Conservation (phyloP, 2,797 vertebrate genomes). For the Chelon labrosus region DNA sequence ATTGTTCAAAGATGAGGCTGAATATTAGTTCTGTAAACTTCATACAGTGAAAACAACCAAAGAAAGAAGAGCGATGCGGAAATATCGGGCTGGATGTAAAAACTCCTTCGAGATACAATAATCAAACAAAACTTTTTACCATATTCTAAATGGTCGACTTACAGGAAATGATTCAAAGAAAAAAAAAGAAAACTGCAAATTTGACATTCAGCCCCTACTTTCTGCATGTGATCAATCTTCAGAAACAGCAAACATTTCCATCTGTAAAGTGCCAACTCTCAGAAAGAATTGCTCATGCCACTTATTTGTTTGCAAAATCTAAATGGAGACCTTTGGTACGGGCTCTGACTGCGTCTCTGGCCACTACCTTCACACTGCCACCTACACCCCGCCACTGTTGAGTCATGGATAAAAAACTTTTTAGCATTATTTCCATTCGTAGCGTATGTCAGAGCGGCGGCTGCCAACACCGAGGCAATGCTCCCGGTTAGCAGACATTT, state of each 20-base stretch:
- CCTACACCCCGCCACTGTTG: conserved; percentile 50
- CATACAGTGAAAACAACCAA: background rate
- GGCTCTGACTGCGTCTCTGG: conserved; percentile 16
- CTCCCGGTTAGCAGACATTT: conserved; percentile 79
- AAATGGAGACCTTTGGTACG: conserved; percentile 21
- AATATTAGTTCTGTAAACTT: background rate
- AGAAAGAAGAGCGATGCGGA: background rate
- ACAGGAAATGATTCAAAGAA: too few relatives aligned
- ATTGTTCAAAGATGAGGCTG: conserved; percentile 6
- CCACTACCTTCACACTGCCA: conserved; percentile 30
- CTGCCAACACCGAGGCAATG: conserved; percentile 65
- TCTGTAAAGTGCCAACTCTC: background rate
- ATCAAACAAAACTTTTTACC: background rate
- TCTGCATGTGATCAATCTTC: background rate
- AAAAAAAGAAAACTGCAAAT: background rate
- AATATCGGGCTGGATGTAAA: background rate
- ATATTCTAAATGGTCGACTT: too few relatives aligned
- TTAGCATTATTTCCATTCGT: conserved; percentile 72
- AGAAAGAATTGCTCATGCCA: background rate
- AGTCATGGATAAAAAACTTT: conserved; percentile 35
- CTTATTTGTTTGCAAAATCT: conserved; percentile 13
- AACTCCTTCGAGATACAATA: background rate
- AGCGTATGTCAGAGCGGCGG: conserved; percentile 38
- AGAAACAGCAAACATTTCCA: background rate
- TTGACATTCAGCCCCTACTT: background rate